Base-by-base conservation (phyloP, 2,113 vertebrate genomes). In the Nestor notabilis region DNA sequence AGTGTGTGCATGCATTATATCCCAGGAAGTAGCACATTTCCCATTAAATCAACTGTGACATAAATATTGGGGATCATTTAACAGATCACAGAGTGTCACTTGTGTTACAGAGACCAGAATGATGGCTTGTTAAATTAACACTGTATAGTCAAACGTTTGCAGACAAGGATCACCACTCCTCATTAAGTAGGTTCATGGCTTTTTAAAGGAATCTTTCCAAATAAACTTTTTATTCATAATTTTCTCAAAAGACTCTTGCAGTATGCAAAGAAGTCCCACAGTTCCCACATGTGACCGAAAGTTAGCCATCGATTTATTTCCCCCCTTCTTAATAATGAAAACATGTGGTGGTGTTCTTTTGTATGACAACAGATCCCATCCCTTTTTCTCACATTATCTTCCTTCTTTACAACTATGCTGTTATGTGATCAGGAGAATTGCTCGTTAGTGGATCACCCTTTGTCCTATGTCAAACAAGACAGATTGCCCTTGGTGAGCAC, bases 31-130 rank as follows among this genome's bases (percentile, higher is more conserved):
- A 96, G 91, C 77, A 94, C 84, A 97, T 98, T 98, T 97, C 96
- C 95, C 96, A 88, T 97, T 97, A 97, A 98, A 97, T 92, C 96
- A 97, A 68, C 95, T 72, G 49, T 97, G 87, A 86, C 97, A 94
- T 94, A 98, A 98, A 97, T 97, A 98, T 94, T 50, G 77, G 91
- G 88, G 94, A 83, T 97, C 97, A 98, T 97, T 98, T 97, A 98
- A 81, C 95, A 97, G 94, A 96, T 97, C 96, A 97, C 47, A 96
- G 87, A 79, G 82, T 90, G 94, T 65, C 5, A 3, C 58, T 95
- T 97, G 96, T 97, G 90, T 96, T 96, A 27, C 24, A 64, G 82
- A 70, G 83, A 86, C n/a, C 91, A 90, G 63, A 89, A 93, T 91
- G 83, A 89, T 96, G 68, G 65, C 69, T 68, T 95, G 94, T 97